phyloP scores from a whole-genome alignment of 2,888 invertebrate species.

The Drosophila kuntzei region DNA sequence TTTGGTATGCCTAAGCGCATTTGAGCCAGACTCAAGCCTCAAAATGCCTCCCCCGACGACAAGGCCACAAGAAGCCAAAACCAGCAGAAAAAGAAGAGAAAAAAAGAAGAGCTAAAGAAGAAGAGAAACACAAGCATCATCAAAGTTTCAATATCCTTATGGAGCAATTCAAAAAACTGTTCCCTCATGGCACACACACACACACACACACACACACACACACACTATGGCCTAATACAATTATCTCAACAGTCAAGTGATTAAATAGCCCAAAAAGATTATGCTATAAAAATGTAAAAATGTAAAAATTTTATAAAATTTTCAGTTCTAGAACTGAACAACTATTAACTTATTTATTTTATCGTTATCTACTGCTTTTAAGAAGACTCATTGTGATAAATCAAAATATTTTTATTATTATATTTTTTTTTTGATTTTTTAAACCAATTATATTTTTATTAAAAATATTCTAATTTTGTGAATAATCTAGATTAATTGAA shows the following conservation, averaged over 20 bases:
- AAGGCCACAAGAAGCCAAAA: conserved; percentile 30
- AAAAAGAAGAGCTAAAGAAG: neutral
- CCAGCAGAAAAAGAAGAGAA: neutral
- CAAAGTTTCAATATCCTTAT: conserved; percentile 49
- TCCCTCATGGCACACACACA: conserved; percentile 31
- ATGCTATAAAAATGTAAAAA: conserved; percentile 20
- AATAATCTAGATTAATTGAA: no score
- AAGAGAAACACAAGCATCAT: conserved; percentile 29
- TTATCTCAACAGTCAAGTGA: conserved; percentile 7
- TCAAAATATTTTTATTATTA: no score
- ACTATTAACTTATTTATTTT: no score
- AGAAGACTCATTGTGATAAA: no score
- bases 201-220: conserved; percentile 3
- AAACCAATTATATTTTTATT: no score
- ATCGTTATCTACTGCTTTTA: no score
- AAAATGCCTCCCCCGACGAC: conserved; percentile 48
- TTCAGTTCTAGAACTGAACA: neutral
- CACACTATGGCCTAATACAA: conserved; percentile 30
- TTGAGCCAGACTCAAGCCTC: conserved; percentile 45
- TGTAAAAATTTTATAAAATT: neutral
- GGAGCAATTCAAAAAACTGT: conserved; percentile 47
- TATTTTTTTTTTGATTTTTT: no score
- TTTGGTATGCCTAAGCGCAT: conserved; percentile 49
- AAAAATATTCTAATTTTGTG: no score
- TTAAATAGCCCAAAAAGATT: conserved; percentile 29